phyloP scores from a whole-genome alignment of 2,113 vertebrate species.

The Onychorhynchus coronatus region DNA sequence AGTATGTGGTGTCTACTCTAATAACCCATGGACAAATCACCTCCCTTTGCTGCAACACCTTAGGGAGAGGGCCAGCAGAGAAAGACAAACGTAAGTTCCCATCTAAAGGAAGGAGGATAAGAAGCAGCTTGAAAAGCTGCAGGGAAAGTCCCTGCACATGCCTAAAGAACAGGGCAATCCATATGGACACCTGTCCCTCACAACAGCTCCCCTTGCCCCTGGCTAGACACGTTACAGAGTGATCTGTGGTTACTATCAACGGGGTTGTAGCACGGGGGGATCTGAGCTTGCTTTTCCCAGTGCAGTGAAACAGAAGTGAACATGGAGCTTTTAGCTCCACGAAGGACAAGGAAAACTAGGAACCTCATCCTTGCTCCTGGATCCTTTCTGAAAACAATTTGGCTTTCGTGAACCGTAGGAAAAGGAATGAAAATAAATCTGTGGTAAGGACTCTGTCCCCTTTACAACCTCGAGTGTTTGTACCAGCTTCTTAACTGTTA shows the following conservation, averaged over 20 bases:
- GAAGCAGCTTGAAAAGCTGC: constrained; percentile 2
- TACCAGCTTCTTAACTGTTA: not conserved
- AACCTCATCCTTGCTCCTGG: not conserved
- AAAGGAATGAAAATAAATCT: not conserved
- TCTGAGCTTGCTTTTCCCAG: not conserved
- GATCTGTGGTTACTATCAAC: not conserved
- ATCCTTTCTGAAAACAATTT: not conserved
- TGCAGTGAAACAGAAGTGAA: not conserved
- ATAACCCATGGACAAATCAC: constrained; percentile 46
- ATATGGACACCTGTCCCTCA: not conserved
- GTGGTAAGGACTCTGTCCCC: not conserved
- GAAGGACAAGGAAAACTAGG: not conserved
- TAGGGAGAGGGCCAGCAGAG: not conserved
- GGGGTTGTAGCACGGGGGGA: not conserved
- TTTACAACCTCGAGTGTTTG: not conserved
- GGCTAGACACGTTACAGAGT: not conserved
- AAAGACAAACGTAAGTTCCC: not conserved
- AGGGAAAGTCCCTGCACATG: not conserved
- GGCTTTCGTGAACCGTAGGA: not conserved
- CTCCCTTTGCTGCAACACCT: not conserved
- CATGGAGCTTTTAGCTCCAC: not conserved
- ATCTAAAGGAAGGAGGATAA: not conserved
- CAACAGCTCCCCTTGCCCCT: not conserved
- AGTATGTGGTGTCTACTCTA: constrained; percentile 47
- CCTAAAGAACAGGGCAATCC: not conserved